These are phyloP conservation scores for Halictus rubicundus DNA, from an alignment of 1,140 invertebrate species.

Conservation along the genomic window DNA sequence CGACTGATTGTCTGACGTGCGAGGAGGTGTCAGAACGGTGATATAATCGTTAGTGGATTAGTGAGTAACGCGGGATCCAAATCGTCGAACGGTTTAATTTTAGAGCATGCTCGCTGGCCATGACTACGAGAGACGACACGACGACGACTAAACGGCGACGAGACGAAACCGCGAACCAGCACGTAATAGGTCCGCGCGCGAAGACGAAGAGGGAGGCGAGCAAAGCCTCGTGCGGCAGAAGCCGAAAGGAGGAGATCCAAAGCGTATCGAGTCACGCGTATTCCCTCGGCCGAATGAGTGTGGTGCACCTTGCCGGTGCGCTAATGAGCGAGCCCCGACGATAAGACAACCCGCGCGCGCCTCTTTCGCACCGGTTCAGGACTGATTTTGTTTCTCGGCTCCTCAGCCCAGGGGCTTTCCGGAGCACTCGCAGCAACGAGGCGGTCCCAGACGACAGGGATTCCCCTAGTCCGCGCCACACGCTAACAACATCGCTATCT, in stretches of 20 bases:
- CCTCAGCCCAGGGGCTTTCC: no score
- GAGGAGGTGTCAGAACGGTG: no score
- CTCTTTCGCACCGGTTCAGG: no score
- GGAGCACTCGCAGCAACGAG: no score
- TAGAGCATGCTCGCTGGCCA: slow-evolving; percentile 10
- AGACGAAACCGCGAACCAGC: neutral
- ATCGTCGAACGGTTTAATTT: slow-evolving; percentile 28
- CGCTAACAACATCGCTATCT: no score
- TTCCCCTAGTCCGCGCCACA: no score
- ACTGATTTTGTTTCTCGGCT: no score
- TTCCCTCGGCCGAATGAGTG: slow-evolving; percentile 20
- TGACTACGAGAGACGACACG: slow-evolving; percentile 5
- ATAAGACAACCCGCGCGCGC: no score
- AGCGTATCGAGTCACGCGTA: neutral
- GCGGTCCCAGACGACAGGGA: no score
- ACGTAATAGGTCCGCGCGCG: neutral
- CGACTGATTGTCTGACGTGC: neutral
- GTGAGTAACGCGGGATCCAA: neutral
- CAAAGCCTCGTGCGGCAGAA: neutral
- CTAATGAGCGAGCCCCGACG: neutral
- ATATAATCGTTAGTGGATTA: neutral
- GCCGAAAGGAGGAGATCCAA: neutral
- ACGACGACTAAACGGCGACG: neutral
- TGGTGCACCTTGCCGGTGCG: neutral
- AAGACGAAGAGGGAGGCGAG: no score